phyloP scores from a whole-genome alignment of 2,888 invertebrate genomes.

The Pheosia tremula region DNA sequence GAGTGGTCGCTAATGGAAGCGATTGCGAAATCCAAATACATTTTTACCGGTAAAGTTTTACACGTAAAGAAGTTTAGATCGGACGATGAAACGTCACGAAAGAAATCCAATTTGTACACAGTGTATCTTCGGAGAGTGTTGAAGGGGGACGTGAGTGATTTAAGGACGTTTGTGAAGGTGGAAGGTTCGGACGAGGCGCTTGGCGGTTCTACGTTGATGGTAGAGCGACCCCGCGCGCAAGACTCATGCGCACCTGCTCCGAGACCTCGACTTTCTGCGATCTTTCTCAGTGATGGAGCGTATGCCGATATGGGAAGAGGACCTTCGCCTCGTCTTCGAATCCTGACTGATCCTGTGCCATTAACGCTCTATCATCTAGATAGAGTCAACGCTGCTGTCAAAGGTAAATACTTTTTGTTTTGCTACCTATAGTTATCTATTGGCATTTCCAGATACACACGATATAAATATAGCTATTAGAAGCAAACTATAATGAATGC shows the following conservation, averaged over 20 bases:
- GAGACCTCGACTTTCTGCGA: conserved; percentile 75
- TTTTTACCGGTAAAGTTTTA: conserved; percentile 81
- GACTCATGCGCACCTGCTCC: conserved; percentile 75
- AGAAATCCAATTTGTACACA: conserved; percentile 74
- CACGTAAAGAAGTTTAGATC: conserved; percentile 72
- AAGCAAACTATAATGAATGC: conserved; percentile 48
- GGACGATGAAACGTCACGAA: conserved; percentile 51
- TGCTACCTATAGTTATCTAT: not conserved
- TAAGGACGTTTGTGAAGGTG: conserved; percentile 66
- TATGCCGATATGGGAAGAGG: conserved; percentile 56
- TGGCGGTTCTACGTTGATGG: conserved; percentile 70
- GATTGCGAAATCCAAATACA: conserved; percentile 78
- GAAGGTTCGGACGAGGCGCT: conserved; percentile 64
- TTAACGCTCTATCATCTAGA: conserved; percentile 81
- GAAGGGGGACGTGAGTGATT: conserved; percentile 73
- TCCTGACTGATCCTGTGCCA: conserved; percentile 80
- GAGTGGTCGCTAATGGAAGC: conserved; percentile 80
- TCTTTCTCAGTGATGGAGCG: conserved; percentile 72
- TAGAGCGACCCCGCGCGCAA: conserved; percentile 63
- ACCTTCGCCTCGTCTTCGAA: conserved; percentile 60
- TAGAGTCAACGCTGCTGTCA: conserved; percentile 80
- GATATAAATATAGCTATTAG: conserved; percentile 22
- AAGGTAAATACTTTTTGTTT: conserved; percentile 66
- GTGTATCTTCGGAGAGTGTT: conserved; percentile 76
- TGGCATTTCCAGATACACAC: conserved; percentile 5